Percentiles rank a stretch among this genome's conserved stretches.
These are phyloP conservation scores for Horisme vitalbata DNA, from an alignment of 2,888 invertebrate species.

Conservation along the genomic window DNA sequence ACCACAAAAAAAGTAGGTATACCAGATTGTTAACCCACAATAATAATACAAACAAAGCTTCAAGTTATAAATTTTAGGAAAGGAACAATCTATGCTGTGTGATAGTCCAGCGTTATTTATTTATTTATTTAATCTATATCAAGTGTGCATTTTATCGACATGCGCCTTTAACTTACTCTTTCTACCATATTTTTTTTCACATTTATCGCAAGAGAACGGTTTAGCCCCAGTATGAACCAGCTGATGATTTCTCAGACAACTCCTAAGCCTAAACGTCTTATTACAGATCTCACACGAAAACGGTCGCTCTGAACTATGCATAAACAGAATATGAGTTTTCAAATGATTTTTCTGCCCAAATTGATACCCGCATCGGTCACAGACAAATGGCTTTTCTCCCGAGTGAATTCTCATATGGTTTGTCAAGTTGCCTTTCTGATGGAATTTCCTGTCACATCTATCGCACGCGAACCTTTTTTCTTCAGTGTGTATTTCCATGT, in stretches of 20 bases:
- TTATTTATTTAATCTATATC: too few species aligned
- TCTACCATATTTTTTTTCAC: slow-evolving; percentile 13
- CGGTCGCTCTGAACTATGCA: slow-evolving; percentile 39
- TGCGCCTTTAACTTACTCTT: slow-evolving; percentile 9
- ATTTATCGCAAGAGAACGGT: slow-evolving; percentile 6
- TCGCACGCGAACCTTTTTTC: slow-evolving; percentile 16
- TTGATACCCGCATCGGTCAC: slow-evolving; percentile 10
- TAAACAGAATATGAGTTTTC: slow-evolving; percentile 7
- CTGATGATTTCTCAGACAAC: slow-evolving; percentile 12
- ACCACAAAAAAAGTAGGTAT: too few species aligned
- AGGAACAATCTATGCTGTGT: too few species aligned
- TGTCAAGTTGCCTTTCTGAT: neutral
- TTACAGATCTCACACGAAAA: slow-evolving; percentile 38
- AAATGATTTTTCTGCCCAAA: slow-evolving; percentile 8
- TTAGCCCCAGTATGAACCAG: slow-evolving; percentile 8
- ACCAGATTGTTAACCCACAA: too few species aligned
- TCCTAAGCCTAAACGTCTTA: slow-evolving; percentile 32
- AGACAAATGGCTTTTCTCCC: slow-evolving; percentile 12
- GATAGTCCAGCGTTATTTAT: too few species aligned
- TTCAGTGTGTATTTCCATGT: slow-evolving; percentile 17
- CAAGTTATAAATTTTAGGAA: too few species aligned
- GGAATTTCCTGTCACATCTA: neutral
- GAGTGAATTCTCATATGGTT: slow-evolving; percentile 12
- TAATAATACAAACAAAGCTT: too few species aligned
- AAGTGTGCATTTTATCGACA: slow-evolving; percentile 11